Evolutionary conservation across 2,888 invertebrate genomes (phyloP).

Genomic region (Gastrophysa polygoni): DNA sequence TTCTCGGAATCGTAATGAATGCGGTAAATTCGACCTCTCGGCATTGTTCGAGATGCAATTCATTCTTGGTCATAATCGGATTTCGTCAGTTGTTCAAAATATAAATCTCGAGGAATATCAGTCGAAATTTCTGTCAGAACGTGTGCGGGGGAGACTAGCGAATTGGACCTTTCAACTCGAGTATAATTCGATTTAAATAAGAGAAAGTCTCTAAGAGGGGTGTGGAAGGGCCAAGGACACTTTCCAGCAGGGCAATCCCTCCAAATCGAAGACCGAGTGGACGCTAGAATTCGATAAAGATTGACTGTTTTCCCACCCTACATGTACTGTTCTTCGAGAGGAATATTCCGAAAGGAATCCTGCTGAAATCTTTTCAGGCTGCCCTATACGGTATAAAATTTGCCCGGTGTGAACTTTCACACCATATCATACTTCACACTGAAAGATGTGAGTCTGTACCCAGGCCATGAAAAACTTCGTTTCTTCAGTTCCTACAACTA

Average conservation of each 20-base stretch:
- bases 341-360: slow-evolving; percentile 19
- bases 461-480: too few relatives aligned
- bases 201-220: slow-evolving; percentile 54
- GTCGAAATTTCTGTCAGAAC: not conserved
- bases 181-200: slow-evolving; percentile 60
- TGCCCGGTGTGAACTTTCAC: too few relatives aligned
- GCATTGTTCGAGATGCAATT: too few relatives aligned
- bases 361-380: slow-evolving; percentile 14
- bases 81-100: too few relatives aligned
- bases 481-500: too few relatives aligned
- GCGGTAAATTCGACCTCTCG: too few relatives aligned
- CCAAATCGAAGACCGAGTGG: slow-evolving; percentile 53
- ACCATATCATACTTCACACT: too few relatives aligned
- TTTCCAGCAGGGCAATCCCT: slow-evolving; percentile 48
- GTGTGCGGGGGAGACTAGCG: not conserved
- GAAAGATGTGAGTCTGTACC: too few relatives aligned
- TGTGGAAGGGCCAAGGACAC: slow-evolving; percentile 32
- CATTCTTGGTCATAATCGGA: too few relatives aligned
- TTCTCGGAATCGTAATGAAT: too few relatives aligned
- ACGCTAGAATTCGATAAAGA: slow-evolving; percentile 57
- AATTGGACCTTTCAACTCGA: slow-evolving; percentile 53
- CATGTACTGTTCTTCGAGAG: slow-evolving; percentile 33
- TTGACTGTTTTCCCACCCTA: slow-evolving; percentile 50
- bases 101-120: too few relatives aligned
- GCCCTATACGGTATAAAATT: too few relatives aligned